Base-by-base conservation (phyloP, 92 coral and sea anemone species). In the Blastomussa wellsi region DNA sequence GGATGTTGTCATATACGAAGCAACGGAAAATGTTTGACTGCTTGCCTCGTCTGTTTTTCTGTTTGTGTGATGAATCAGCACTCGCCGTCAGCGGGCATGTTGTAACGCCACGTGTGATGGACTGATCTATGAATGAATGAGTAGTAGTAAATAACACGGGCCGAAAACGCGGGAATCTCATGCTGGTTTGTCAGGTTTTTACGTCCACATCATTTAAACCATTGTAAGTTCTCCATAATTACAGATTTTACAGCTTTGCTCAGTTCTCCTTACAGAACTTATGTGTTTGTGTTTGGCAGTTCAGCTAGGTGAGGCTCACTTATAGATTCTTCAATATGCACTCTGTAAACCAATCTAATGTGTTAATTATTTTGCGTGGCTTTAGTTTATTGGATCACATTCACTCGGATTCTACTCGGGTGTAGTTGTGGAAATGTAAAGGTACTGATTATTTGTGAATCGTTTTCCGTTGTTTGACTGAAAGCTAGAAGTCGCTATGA, bases 81-180 rank as follows among this genome's bases (percentile, higher is more conserved):
- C 26, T 44, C 15, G 49, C 5, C 16, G 37, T 16, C 10, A 32
- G 3, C 33, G 29, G n/a, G 31, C 55, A 51, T 82, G 71, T 33
- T 13, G 37, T 33, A 29, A 36, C 17, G 26, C 69, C 86, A 82
- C 86, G 86, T 82, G 86, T 71, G 28, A 53, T 51, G 53, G 38
- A 42, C 19, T 51, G 35, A 26, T 15, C 53, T 20, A 47, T 82
- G 78, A 82, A 70, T 71, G 86, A 80, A 80, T 66, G 85, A 62
- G 70, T 82, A 51, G 71, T 82, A 70, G 86, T 71, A 82, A 82
- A 82, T 71, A 82, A 26, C 44, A 37, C 48, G 44, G 53, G 15
- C 51, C 5, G 29, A 71, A 80, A 52, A 82, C 86, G 70, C 78
- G 78, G 78, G 78, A 82, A 82, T 49, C 53, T 32, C 8, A 68